phyloP scores from a whole-genome alignment of 2,888 invertebrate species.

The Eucera pruinosa region DNA sequence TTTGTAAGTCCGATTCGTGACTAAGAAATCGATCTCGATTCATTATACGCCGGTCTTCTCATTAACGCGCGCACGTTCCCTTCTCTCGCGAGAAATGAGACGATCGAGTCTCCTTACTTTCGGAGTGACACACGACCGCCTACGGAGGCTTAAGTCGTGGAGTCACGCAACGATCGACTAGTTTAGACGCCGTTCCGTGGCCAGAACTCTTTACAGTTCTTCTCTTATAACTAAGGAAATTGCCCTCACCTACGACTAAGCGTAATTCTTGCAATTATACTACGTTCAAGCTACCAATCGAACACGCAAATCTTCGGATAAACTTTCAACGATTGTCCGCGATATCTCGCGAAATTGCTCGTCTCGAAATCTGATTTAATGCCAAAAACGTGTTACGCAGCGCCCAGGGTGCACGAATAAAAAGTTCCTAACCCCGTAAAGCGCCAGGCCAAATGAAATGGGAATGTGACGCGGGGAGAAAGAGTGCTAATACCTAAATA shows the following conservation, averaged over 20 bases:
- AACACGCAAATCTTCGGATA: too few relatives aligned
- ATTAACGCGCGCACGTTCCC: constrained; percentile 66
- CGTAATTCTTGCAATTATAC: background rate
- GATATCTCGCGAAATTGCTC: background rate
- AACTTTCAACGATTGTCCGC: too few relatives aligned
- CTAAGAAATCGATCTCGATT: constrained; percentile 68
- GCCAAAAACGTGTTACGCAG: constrained; percentile 58
- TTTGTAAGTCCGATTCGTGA: constrained; percentile 70
- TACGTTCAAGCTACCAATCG: too few relatives aligned
- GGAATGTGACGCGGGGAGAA: constrained; percentile 58
- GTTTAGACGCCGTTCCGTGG: background rate
- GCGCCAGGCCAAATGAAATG: constrained; percentile 39
- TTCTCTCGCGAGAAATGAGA: constrained; percentile 60
- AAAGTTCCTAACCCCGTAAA: constrained; percentile 38
- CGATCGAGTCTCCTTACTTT: constrained; percentile 50
- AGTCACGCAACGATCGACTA: constrained; percentile 63
- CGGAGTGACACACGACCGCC: constrained; percentile 48
- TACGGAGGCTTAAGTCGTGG: constrained; percentile 47
- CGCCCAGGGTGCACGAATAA: constrained; percentile 18
- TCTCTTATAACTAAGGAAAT: constrained; percentile 8
- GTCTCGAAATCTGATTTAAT: constrained; percentile 43
- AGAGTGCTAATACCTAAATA: constrained; percentile 80
- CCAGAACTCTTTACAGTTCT: background rate
- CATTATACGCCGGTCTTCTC: constrained; percentile 67
- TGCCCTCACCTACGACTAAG: constrained; percentile 7